Conservation (phyloP, 30 jellyfish, hydroid and myxozoan species). For the Hydra vulgaris region DNA sequence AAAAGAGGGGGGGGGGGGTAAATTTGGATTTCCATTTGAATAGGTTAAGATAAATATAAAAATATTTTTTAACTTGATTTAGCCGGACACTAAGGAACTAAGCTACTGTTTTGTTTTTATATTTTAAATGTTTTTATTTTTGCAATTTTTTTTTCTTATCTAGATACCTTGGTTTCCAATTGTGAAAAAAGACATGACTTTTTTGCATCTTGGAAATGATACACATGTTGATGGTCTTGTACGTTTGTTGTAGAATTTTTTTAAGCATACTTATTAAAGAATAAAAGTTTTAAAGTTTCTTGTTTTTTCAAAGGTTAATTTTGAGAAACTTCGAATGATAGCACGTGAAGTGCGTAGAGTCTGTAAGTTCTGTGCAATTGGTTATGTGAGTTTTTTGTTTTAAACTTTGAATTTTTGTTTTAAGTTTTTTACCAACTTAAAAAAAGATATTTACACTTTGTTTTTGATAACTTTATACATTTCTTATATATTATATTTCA, state of each 20-base stretch:
- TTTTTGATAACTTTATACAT: background rate
- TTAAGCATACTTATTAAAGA: background rate
- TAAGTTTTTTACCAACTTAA: background rate
- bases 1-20: too few relatives aligned
- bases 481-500: too few relatives aligned
- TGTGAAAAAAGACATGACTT: slow-evolving; percentile 83
- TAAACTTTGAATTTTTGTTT: background rate
- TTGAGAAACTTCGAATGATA: slow-evolving; percentile 91
- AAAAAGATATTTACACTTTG: too few relatives aligned
- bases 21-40: too few relatives aligned
- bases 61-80: too few relatives aligned
- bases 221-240: slow-evolving; percentile 96
- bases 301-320: slow-evolving; percentile 48
- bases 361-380: slow-evolving; percentile 95
- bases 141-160: background rate
- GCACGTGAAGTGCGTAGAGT: slow-evolving; percentile 93
- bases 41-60: too few relatives aligned
- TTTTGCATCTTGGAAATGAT: slow-evolving; percentile 83
- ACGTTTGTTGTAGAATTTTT: slow-evolving; percentile 13
- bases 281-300: background rate
- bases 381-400: slow-evolving; percentile 63
- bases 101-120: too few relatives aligned
- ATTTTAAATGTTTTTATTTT: background rate
- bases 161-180: slow-evolving; percentile 97
- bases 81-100: too few relatives aligned